These are phyloP conservation scores for Lycia hirtaria DNA, from an alignment of 2,888 invertebrate species.

Conservation along the genomic window DNA sequence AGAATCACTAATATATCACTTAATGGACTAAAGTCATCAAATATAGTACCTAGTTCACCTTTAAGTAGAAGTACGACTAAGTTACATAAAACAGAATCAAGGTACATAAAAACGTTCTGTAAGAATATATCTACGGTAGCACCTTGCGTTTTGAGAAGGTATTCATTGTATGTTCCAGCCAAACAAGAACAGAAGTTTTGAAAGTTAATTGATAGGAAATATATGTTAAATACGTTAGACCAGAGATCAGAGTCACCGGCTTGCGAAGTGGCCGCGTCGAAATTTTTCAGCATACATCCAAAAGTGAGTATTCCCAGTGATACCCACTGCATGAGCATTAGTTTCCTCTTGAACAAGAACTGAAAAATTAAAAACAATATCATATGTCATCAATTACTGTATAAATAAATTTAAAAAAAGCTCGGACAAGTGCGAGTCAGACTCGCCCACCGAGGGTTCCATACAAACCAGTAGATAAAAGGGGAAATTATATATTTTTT, in stretches of 20 bases:
- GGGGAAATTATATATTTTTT: too few relatives aligned
- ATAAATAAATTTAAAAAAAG: too few relatives aligned
- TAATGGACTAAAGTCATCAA: conserved; percentile 85
- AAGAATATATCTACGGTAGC: conserved; percentile 94
- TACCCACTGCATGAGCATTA: conserved; percentile 94
- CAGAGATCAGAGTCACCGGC: conserved; percentile 58
- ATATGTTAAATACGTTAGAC: conserved; percentile 83
- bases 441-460: too few relatives aligned
- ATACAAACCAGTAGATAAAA: too few relatives aligned
- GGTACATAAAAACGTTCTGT: conserved; percentile 98
- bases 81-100: conserved; percentile 97
- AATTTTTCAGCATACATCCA: conserved; percentile 96
- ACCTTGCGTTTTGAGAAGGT: conserved; percentile 94
- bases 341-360: conserved; percentile 93
- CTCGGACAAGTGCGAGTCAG: too few relatives aligned
- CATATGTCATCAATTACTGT: not conserved
- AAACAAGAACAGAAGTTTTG: conserved; percentile 96
- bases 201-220: conserved; percentile 88
- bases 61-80: conserved; percentile 88
- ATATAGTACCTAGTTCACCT: conserved; percentile 87
- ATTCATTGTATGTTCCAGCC: conserved; percentile 98
- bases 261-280: conserved; percentile 82
- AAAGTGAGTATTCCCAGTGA: conserved; percentile 93
- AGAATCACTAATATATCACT: conserved; percentile 89
- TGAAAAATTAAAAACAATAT: conserved; percentile 69